Evolutionary conservation across 2,888 invertebrate genomes (phyloP), one percentile per base, ranked within the genome.

Genomic region (Torymus tubicola): DNA sequence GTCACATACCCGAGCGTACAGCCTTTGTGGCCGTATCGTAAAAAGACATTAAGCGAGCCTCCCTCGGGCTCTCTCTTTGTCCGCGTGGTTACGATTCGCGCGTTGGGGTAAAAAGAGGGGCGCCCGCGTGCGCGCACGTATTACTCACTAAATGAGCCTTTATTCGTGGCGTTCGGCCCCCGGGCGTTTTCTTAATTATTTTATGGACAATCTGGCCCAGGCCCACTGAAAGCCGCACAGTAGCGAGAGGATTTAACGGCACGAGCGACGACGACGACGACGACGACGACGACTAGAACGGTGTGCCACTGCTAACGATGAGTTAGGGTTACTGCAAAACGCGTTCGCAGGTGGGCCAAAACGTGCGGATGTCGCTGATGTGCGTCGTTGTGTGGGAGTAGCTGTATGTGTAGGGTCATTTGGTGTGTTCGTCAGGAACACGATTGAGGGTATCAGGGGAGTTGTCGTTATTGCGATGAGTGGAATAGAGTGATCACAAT

Each of bases 101-200:
- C 24, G 24, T 11, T 50, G n/a, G 72, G 42, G 21, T 24, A 71
- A 57, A 71, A 70, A n/a, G 52, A 3, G 24, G n/a, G n/a, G n/a
- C n/a, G n/a, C n/a, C n/a, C n/a, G n/a, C n/a, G n/a, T n/a, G n/a
- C n/a, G 24, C 24, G 58, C 64, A 50, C 68, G 61, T 57, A 79
- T 69, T 58, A 69, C 57, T 57, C 42, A 31, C 68, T 63, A 73
- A 79, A 73, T 69, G 78, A 57, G 52, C 73, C 63, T 64, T 71
- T 71, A 64, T 53, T 64, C 42, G n/a, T 24, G 11, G 13, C 50
- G n/a, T 57, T 57, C 58, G 65, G 68, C n/a, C 68, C 65, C n/a
- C 18, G 68, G 80, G 83, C 81, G 83, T 80, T 83, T 85, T 84
- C 85, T 86, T 87, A 87, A 86, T 87, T 85, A 86, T 85, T 87